A percentile compares a stretch with the other conserved stretches of the same genome.
phyloP scores from a whole-genome alignment of 2,797 vertebrate species.

The Brachymystax lenok region DNA sequence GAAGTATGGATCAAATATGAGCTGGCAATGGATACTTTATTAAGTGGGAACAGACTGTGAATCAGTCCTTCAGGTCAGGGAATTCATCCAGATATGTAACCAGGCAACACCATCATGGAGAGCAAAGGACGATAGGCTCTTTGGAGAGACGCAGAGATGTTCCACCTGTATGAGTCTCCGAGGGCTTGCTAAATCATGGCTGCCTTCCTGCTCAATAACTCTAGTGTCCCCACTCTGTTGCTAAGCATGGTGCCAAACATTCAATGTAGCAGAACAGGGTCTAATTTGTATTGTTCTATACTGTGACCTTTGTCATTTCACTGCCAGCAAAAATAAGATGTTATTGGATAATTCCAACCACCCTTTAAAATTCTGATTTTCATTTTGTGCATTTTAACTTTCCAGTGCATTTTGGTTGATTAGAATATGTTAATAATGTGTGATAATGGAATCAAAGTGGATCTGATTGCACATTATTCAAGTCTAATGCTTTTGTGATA shows the following conservation, averaged over 20 bases:
- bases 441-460: neutral
- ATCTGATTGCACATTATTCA: neutral
- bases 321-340: neutral
- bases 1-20: neutral
- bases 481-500: neutral
- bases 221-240: slow-evolving; percentile 52
- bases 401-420: neutral
- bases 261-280: slow-evolving; percentile 42
- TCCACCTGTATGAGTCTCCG: slow-evolving; percentile 58
- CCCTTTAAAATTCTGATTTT: too few species aligned
- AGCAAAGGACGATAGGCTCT: slow-evolving; percentile 49
- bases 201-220: slow-evolving; percentile 55
- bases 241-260: slow-evolving; percentile 55
- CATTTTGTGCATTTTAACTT: neutral
- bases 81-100: slow-evolving; percentile 48
- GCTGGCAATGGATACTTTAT: too few species aligned
- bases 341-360: too few species aligned
- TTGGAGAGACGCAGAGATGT: slow-evolving; percentile 56
- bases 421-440: neutral
- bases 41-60: neutral
- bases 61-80: slow-evolving; percentile 52
- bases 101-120: slow-evolving; percentile 40
- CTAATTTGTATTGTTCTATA: slow-evolving; percentile 39
- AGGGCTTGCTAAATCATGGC: slow-evolving; percentile 57
- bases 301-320: slow-evolving; percentile 20